phyloP scores from a whole-genome alignment of 2,797 vertebrate species.

The Phoeniculus purpureus region DNA sequence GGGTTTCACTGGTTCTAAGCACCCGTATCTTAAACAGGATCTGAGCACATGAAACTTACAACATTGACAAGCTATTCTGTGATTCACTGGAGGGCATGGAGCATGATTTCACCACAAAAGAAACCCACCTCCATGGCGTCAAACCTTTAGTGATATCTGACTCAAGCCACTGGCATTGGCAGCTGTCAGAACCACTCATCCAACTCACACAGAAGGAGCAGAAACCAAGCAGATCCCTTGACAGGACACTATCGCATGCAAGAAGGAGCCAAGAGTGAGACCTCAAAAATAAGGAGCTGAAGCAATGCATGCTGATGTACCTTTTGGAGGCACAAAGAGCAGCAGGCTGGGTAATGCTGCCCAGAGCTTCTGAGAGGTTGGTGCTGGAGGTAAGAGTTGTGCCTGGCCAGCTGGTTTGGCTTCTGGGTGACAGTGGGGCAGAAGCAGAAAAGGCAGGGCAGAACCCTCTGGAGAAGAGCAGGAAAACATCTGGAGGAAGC shows the following conservation, averaged over 20 bases:
- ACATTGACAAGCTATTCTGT: not conserved
- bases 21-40: not conserved
- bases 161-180: not conserved
- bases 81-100: not conserved
- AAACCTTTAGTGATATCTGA: not conserved
- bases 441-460: not conserved
- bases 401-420: not conserved
- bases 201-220: not conserved
- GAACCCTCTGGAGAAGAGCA: not conserved
- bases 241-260: not conserved
- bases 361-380: not conserved
- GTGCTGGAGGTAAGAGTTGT: not conserved
- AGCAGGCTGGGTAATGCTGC: not conserved
- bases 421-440: not conserved
- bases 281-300: not conserved
- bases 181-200: not conserved
- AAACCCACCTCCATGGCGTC: not conserved
- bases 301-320: not conserved
- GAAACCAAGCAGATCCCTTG: not conserved
- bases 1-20: not conserved
- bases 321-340: not conserved
- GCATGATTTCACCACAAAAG: not conserved
- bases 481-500: not conserved
- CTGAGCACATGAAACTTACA: not conserved
- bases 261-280: not conserved